A percentile compares a stretch with the other conserved stretches of the same genome.
phyloP scores from a whole-genome alignment of 2,888 invertebrate species.

The Choreutis nemorana region DNA sequence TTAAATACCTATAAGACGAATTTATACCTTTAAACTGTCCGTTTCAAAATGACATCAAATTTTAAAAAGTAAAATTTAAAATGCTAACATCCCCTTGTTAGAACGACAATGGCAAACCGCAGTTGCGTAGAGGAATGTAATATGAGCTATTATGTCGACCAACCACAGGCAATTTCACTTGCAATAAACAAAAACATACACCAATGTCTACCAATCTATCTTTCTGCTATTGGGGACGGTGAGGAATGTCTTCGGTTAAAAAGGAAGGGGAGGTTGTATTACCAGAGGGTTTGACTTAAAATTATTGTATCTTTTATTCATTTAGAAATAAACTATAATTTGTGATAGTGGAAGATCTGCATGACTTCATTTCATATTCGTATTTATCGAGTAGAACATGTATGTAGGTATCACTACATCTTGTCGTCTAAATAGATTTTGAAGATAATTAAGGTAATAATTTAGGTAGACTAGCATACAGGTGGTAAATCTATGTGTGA shows the following conservation, averaged over 20 bases:
- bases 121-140: conserved; percentile 36
- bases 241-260: conserved; percentile 60
- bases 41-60: not conserved
- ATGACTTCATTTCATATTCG: conserved; percentile 1
- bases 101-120: conserved; percentile 39
- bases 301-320: too few relatives aligned
- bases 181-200: conserved; percentile 51
- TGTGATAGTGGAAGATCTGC: conserved; percentile 3
- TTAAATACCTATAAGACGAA: conserved; percentile 16
- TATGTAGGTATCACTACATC: too few relatives aligned
- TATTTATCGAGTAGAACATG: too few relatives aligned
- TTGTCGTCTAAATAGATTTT: too few relatives aligned
- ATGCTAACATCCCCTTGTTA: conserved; percentile 5
- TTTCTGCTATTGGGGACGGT: conserved; percentile 58
- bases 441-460: too few relatives aligned
- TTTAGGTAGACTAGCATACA: too few relatives aligned
- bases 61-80: not conserved
- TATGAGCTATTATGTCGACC: conserved; percentile 47
- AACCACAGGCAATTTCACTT: conserved; percentile 53
- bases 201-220: conserved; percentile 62
- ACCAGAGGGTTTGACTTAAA: too few relatives aligned
- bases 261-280: conserved; percentile 40
- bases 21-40: conserved; percentile 17
- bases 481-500: too few relatives aligned
- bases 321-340: conserved; percentile 1